Base-by-base conservation (phyloP, 1,140 invertebrate species). In the Apis florea region DNA sequence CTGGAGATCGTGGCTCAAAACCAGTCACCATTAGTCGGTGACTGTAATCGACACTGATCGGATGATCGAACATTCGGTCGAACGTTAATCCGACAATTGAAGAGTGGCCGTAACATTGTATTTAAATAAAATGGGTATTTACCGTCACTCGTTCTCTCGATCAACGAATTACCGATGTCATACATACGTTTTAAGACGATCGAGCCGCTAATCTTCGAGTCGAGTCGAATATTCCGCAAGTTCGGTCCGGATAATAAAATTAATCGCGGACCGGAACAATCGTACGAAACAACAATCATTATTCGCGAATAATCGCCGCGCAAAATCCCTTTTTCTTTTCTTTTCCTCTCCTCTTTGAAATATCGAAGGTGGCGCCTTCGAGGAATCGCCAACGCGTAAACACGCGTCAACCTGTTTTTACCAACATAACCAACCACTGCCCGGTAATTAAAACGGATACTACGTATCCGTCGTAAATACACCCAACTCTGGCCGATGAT, bases 361-460 rank as follows among this genome's bases (percentile, higher is more conserved):
- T 26, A 70, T 10, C 47, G 26, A 19, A 1, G 8, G 11, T 4
- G 19, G 12, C 21, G 19, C 6, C 8, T 19, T 1, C 17, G 1
- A 73, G 51, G 8, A 79, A 49, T 11, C 26, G 69, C 49, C 17
- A 21, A 47, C 59, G 31, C 31, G 17, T 79, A 64, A 73, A 56
- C 68, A 63, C 51, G 26, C 49, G 51, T 73, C 73, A 73, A 79
- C 78, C 78, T 54, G 69, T 79, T 73, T 21, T 51, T n/a, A 40
- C 58, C 49, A 54, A 49, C 58, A n/a, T n/a, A 40, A 40, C 31
- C 56, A n/a, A 73, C 64, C 59, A 24, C 26, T 79, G 61, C 69
- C 69, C 64, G 54, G 31, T 73, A 79, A 79, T 79, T 79, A 79
- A 53, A 73, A 53, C 24, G 56, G 47, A 58, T 64, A 64, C n/a